Evolutionary conservation across 1,140 invertebrate genomes (phyloP), one percentile per base, ranked within the genome.

Genomic region (Bombus ignitus): DNA sequence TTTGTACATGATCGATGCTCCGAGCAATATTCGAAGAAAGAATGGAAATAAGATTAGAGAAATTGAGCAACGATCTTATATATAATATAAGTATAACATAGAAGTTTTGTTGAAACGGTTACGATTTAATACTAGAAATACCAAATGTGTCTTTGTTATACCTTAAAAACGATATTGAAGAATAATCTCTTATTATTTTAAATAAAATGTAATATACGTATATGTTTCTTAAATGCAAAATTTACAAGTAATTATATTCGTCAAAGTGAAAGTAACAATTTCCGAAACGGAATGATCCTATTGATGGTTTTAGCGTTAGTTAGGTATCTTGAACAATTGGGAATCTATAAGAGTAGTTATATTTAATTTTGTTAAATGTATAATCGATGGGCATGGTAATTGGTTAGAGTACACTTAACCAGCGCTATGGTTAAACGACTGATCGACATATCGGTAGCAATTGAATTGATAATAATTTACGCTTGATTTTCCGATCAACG

Each of bases 371-470:
- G 74, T 75, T 57, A 44, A 73, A 73, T 47, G 42, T 35, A 9
- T 18, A 18, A n/a, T 73, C 66, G 66, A 70, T 25, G 32, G 35
- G 37, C 53, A 13, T n/a, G 25, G 3, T 59, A 37, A 59, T n/a
- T n/a, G 35, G 3, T 37, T n/a, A 28, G 12, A 65, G 22, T 32
- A 62, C 1, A 13, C 12, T 66, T 42, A n/a, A 42, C 25, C 37
- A 65, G 32, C 39, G 9, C 39, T 28, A 39, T 65, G 75, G n/a
- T 42, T 65, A 12, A 72, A n/a, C 57, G 75, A 78, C 75, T 78
- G 75, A 75, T 59, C 47, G n/a, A 81, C 70, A 73, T 81, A 73
- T 81, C 68, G n/a, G 65, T 47, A 47, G 66, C 3, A 25, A 78
- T 78, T 13, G 39, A 76, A 39, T 28, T n/a, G 59, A 59, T n/a